These are phyloP conservation scores for Hyposmocoma kahamanoa DNA, from an alignment of 1,140 invertebrate species.

Conservation along the genomic window DNA sequence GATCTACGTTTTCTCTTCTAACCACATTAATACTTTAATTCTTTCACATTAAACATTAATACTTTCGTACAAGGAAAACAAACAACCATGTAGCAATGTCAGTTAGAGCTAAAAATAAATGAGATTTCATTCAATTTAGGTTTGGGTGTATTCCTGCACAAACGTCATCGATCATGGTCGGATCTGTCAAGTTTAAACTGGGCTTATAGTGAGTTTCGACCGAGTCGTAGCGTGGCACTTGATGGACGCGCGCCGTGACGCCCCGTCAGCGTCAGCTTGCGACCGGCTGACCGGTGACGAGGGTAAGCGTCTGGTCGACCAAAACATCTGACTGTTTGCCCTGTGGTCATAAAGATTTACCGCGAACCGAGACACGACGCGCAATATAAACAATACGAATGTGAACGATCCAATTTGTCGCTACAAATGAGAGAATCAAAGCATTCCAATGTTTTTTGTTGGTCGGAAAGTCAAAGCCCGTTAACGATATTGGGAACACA, in stretches of 20 bases:
- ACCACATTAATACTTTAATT: too few relatives aligned
- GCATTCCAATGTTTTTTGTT: conserved; percentile 2
- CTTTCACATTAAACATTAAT: too few relatives aligned
- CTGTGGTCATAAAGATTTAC: conserved; percentile 6
- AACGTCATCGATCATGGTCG: conserved; percentile 44
- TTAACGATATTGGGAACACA: conserved; percentile 4
- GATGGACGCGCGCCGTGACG: conserved; percentile 34
- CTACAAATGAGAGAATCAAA: background rate
- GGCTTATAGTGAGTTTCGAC: conserved; percentile 33
- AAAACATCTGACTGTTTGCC: conserved; percentile 17
- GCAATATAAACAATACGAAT: too few relatives aligned
- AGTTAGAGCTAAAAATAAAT: conserved; percentile 40
- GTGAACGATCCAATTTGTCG: background rate
- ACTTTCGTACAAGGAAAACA: conserved; percentile 29
- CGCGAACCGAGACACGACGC: background rate
- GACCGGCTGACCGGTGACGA: conserved; percentile 7
- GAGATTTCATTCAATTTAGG: conserved; percentile 26
- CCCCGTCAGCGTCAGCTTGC: conserved; percentile 22
- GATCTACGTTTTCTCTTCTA: too few relatives aligned
- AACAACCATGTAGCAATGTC: conserved; percentile 33
- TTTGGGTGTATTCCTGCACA: conserved; percentile 35
- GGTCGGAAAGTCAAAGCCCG: background rate
- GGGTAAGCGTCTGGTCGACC: conserved; percentile 6
- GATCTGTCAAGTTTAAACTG: conserved; percentile 38
- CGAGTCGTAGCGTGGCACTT: conserved; percentile 35